Conservation (phyloP, 2,888 invertebrate genomes). For the Xanthorhoe designata region DNA sequence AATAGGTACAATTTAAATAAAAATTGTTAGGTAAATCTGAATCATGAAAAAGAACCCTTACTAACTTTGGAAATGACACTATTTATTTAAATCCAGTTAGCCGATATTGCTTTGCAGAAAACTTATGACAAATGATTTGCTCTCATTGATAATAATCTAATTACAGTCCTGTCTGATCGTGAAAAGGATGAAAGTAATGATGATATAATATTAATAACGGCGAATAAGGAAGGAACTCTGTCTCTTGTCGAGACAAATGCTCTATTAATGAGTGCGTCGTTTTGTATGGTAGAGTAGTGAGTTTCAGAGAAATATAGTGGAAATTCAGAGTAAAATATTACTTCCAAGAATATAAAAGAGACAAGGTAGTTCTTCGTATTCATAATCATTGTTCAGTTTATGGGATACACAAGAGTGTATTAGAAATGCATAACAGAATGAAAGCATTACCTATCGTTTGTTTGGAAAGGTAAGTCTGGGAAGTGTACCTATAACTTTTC, state of each 20-base stretch:
- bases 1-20: too few relatives aligned
- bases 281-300: slow-evolving; percentile 48
- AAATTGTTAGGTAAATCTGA: too few relatives aligned
- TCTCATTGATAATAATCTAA: slow-evolving; percentile 59
- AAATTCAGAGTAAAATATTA: not conserved
- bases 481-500: too few relatives aligned
- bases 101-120: slow-evolving; percentile 26
- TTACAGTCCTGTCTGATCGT: slow-evolving; percentile 64
- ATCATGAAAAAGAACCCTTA: too few relatives aligned
- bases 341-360: too few relatives aligned
- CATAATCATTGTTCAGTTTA: too few relatives aligned
- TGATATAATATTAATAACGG: slow-evolving; percentile 77
- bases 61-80: too few relatives aligned
- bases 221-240: slow-evolving; percentile 74
- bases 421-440: too few relatives aligned
- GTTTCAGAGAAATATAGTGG: slow-evolving; percentile 13
- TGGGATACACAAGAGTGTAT: too few relatives aligned
- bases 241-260: slow-evolving; percentile 78
- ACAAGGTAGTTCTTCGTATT: too few relatives aligned
- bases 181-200: slow-evolving; percentile 65
- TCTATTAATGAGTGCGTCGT: slow-evolving; percentile 77
- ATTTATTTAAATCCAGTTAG: slow-evolving; percentile 5
- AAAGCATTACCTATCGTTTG: too few relatives aligned
- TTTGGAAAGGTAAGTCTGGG: too few relatives aligned
- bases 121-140: slow-evolving; percentile 46